Evolutionary conservation across 2,113 vertebrate genomes (phyloP), one percentile per base, ranked within the genome.

Genomic region (Capreolus pygargus): DNA sequence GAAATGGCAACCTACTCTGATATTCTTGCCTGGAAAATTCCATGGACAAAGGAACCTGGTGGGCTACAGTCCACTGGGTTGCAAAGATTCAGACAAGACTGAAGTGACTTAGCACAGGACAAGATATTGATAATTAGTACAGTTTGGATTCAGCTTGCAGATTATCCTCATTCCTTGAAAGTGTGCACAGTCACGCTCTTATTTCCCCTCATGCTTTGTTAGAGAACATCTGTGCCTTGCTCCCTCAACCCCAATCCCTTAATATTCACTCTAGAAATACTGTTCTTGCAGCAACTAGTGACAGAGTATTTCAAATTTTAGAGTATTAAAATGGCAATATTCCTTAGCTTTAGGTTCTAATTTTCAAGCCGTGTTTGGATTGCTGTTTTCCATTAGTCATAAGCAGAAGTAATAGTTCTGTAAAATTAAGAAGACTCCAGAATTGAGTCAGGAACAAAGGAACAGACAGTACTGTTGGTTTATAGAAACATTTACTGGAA

Each of bases 401-500:
- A 83, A 97, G 96, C 79, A 98, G 64, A 89, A 98, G 36, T 47
- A 92, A 88, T 81, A 95, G 98, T 98, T 98, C 78, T 97, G 88
- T 94, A 92, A 96, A 52, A 16, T 92, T 85, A 54, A 85, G 58
- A 89, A 93, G 55, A 89, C 97, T 97, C 81, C 83, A 97, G 96
- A 97, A 97, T 98, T 94, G 91, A 96, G 78, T 95, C 91, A 92
- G 97, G 97, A 98, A 98, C 98, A 98, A 98, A 98, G 89, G 97
- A 64, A 95, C 97, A 98, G 97, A 98, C 97, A 97, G 94, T 98
- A 89, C 94, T 96, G 64, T 97, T 98, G 98, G 97, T 98, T 98
- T 98, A 96, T 97, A 98, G 98, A 98, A 98, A 89, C 88, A 79
- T 98, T 98, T 98, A 89, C 98, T 98, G 98, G 98, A 98, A 98